Evolutionary conservation across 2,797 vertebrate genomes (phyloP).

Genomic region (Sebastes flavidus): DNA sequence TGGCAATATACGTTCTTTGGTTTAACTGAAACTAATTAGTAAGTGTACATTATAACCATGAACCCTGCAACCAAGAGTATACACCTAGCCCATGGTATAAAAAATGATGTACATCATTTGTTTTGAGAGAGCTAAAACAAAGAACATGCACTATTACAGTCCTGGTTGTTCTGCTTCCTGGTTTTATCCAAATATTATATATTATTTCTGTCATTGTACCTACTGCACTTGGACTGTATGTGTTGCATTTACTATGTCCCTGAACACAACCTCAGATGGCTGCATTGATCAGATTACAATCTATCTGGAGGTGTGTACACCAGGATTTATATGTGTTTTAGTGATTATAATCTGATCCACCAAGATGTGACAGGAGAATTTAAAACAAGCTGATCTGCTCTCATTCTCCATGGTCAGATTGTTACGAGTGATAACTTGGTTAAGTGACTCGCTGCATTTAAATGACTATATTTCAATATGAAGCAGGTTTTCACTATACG

Average conservation of each 20-base stretch:
- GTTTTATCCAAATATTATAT: neutral
- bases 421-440: neutral
- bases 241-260: neutral
- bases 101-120: no score
- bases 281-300: neutral
- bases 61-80: no score
- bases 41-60: no score
- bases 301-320: neutral
- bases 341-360: constrained; percentile 8
- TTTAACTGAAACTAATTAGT: no score
- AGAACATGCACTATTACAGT: no score
- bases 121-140: no score
- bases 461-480: neutral
- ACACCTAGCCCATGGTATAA: no score
- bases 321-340: neutral
- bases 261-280: neutral
- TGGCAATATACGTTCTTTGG: no score
- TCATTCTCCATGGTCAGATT: neutral
- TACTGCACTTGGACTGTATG: neutral
- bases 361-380: neutral
- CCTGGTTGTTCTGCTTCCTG: no score
- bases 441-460: neutral
- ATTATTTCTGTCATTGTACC: neutral
- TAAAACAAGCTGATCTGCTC: neutral
- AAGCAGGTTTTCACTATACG: neutral